Conservation (phyloP, 2,797 vertebrate genomes). For the Aselliscus stoliczkanus region DNA sequence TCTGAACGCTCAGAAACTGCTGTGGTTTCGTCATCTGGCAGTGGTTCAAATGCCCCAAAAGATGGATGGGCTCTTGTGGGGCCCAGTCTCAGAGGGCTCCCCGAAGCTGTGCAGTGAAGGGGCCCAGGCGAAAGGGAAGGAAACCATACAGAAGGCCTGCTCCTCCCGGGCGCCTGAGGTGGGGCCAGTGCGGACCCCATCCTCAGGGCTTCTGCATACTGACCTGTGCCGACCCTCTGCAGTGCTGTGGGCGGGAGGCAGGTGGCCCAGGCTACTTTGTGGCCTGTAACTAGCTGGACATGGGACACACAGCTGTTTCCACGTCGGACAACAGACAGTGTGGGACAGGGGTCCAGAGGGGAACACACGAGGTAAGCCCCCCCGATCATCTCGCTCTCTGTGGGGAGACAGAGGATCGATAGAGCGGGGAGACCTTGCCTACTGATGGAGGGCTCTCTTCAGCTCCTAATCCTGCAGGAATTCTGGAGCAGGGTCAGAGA, state of each 20-base stretch:
- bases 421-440: neutral
- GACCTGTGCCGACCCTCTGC: neutral
- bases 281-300: neutral
- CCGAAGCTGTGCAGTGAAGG: too few relatives aligned
- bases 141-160: neutral
- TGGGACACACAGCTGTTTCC: neutral
- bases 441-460: neutral
- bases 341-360: neutral
- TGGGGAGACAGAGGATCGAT: too few relatives aligned
- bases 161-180: neutral
- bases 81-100: neutral
- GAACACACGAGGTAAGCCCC: neutral
- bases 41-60: neutral
- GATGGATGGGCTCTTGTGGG: neutral
- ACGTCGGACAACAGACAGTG: neutral
- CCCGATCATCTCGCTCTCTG: neutral
- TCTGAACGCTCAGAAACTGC: too few relatives aligned
- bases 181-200: fast-evolving
- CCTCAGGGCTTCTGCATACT: neutral
- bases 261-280: neutral
- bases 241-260: neutral
- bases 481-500: too few relatives aligned
- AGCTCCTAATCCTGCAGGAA: neutral
- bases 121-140: neutral
- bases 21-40: too few relatives aligned